These are phyloP conservation scores for Seriola aureovittata DNA, from an alignment of 2,113 vertebrate species.

Conservation along the genomic window DNA sequence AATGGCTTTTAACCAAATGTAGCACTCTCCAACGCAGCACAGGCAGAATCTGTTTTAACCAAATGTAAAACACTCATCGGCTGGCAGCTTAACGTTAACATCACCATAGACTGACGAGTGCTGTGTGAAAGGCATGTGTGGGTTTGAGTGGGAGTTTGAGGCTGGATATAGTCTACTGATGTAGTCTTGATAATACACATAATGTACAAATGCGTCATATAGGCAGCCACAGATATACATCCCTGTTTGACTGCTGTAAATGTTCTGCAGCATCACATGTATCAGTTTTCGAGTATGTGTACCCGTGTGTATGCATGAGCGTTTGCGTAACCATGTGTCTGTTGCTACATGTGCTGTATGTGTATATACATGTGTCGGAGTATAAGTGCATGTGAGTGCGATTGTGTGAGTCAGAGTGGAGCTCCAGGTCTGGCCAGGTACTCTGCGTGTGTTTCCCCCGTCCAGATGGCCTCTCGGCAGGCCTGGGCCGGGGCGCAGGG, in stretches of 20 bases:
- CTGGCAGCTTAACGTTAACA: conserved; percentile 73
- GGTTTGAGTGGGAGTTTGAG: conserved; percentile 79
- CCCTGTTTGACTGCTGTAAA: conserved; percentile 17
- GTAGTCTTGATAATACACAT: conserved; percentile 68
- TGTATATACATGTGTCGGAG: conserved; percentile 48
- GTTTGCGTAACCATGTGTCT: conserved; percentile 9
- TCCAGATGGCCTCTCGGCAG: conserved; percentile 83
- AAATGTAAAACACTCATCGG: conserved; percentile 82
- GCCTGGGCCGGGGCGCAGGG: conserved; percentile 73
- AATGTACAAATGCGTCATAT: conserved; percentile 64
- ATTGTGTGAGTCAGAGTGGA: conserved; percentile 70
- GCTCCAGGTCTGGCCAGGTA: conserved; percentile 81
- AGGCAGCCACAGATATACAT: conserved; percentile 37
- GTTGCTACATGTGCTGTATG: conserved; percentile 25
- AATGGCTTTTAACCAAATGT: conserved; percentile 87
- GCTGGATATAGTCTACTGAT: conserved; percentile 64
- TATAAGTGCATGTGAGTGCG: conserved; percentile 23
- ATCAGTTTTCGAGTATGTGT: background rate
- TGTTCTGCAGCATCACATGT: background rate
- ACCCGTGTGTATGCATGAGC: background rate
- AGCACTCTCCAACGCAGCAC: conserved; percentile 80
- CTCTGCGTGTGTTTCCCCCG: conserved; percentile 83
- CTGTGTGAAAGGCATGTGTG: conserved; percentile 69
- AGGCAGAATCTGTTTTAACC: conserved; percentile 80
- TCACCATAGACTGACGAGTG: conserved; percentile 65